These are phyloP conservation scores for Drosophila quinaria DNA, from an alignment of 2,888 invertebrate genomes.

Conservation along the genomic window DNA sequence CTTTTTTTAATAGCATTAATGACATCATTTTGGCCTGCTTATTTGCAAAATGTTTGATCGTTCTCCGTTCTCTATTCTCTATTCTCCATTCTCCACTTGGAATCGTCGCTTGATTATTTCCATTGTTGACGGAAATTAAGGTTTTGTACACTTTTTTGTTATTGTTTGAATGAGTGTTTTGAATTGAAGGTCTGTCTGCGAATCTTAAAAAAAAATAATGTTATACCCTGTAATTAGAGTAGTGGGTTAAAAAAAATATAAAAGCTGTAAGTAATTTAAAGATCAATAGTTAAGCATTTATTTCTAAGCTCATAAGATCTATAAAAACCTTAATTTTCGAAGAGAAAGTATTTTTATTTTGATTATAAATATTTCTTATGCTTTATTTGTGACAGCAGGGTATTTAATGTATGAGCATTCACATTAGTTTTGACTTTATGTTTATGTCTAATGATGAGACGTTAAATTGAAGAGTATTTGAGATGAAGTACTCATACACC, in stretches of 20 bases:
- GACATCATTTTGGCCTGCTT: constrained; percentile 51
- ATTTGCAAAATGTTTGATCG: constrained; percentile 16
- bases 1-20: constrained; percentile 30
- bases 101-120: constrained; percentile 1
- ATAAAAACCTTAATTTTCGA: background rate
- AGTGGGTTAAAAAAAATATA: background rate
- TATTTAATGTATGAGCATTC: background rate
- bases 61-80: constrained; percentile 14
- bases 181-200: constrained; percentile 21
- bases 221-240: constrained; percentile 6
- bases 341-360: background rate
- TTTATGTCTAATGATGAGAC: constrained; percentile 6
- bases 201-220: background rate
- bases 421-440: background rate
- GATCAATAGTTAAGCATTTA: no score
- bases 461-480: constrained; percentile 27
- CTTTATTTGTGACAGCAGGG: background rate
- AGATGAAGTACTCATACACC: constrained; percentile 6
- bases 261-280: no score
- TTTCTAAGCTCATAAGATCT: no score
- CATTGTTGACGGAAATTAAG: constrained; percentile 26
- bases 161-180: constrained; percentile 1
- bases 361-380: background rate
- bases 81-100: constrained; percentile 14
- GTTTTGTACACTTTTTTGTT: constrained; percentile 15